These are phyloP conservation scores for Periophthalmus modestus DNA, from an alignment of 2,113 vertebrate genomes.

Conservation along the genomic window DNA sequence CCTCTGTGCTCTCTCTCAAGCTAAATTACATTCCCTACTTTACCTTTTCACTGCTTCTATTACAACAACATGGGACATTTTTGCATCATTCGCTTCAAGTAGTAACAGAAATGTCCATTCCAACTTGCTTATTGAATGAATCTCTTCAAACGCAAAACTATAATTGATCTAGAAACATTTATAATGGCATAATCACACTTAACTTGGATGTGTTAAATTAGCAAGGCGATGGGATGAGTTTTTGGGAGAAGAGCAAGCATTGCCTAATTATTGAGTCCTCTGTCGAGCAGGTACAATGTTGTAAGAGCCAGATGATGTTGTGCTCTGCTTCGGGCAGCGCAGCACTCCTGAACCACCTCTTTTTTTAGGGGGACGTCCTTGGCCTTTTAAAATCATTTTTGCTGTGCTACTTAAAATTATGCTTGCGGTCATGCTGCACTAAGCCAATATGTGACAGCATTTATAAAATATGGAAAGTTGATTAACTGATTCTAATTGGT, in stretches of 20 bases:
- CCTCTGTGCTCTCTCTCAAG: constrained; percentile 19
- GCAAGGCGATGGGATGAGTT: constrained; percentile 18
- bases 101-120: not conserved
- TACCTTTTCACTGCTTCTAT: not conserved
- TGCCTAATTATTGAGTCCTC: constrained; percentile 47
- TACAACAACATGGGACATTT: not conserved
- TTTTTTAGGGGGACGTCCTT: not conserved
- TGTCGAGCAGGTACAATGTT: constrained; percentile 36
- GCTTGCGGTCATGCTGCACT: not conserved
- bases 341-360: constrained; percentile 27
- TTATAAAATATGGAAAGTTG: not conserved
- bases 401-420: constrained; percentile 6
- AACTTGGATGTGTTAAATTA: constrained; percentile 53
- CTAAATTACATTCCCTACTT: not conserved
- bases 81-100: not conserved
- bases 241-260: constrained; percentile 9
- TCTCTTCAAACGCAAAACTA: constrained; percentile 12
- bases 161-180: constrained; percentile 39
- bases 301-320: constrained; percentile 39
- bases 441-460: not conserved
- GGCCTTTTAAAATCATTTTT: constrained; percentile 7
- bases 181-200: constrained; percentile 7
- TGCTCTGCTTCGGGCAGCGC: constrained; percentile 30
- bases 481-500: not conserved
- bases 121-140: not conserved